A percentile compares a stretch with the other conserved stretches of the same genome.
Evolutionary conservation across 2,113 vertebrate genomes (phyloP).

Genomic region (Varanus salvator): DNA sequence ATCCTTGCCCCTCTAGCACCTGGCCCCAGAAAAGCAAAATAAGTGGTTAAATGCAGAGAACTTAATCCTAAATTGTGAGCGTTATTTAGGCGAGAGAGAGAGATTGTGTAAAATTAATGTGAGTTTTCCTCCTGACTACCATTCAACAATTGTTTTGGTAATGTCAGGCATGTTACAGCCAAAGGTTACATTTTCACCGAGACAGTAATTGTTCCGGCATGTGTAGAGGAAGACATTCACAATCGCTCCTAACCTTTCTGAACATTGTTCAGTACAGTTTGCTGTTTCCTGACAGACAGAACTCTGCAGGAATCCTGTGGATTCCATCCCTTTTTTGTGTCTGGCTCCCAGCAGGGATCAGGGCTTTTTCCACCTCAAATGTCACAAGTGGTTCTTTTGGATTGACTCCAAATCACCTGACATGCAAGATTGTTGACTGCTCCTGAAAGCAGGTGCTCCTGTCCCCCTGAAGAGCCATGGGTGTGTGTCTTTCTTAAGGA

Average conservation of each 20-base stretch:
- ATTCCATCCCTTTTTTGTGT: background rate
- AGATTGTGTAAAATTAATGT: background rate
- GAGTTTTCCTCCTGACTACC: background rate
- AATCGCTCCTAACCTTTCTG: background rate
- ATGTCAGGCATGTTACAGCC: background rate
- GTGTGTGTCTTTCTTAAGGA: background rate
- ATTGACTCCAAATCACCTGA: background rate
- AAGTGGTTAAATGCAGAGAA: background rate
- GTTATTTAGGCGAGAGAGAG: background rate
- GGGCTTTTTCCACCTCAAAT: background rate
- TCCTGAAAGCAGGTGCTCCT: background rate
- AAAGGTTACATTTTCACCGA: background rate
- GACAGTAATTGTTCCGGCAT: background rate
- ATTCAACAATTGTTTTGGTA: background rate
- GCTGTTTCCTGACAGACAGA: background rate
- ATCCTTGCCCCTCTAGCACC: constrained; percentile 4
- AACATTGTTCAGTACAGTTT: background rate
- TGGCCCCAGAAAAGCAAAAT: background rate
- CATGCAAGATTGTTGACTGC: background rate
- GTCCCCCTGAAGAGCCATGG: background rate
- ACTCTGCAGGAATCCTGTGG: background rate
- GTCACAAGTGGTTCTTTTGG: background rate
- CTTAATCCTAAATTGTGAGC: background rate
- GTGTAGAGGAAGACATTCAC: background rate
- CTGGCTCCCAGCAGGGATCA: background rate